These are phyloP conservation scores for Eueides isabella DNA, from an alignment of 1,140 invertebrate genomes.

Conservation along the genomic window DNA sequence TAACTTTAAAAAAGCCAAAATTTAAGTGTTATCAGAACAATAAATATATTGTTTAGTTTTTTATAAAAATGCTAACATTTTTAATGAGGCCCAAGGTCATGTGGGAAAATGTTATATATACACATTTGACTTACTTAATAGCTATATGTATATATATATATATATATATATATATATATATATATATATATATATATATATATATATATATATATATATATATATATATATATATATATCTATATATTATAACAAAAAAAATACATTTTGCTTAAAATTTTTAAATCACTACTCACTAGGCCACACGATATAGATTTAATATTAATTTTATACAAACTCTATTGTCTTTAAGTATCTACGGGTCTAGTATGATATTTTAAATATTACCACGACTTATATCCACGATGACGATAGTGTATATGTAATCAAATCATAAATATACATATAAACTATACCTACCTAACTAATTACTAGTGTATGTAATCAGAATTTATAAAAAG, in stretches of 20 bases:
- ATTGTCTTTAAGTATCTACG: background rate
- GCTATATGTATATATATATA: too few species aligned
- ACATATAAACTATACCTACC: too few species aligned
- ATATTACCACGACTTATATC: background rate
- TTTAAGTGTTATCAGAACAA: background rate
- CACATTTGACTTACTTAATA: too few species aligned
- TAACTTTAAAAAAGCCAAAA: background rate
- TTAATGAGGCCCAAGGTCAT: too few species aligned
- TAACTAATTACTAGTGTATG: background rate
- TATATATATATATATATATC: too few species aligned
- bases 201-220: too few species aligned
- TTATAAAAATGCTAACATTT: too few species aligned
- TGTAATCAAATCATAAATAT: too few species aligned
- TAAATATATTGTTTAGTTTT: background rate
- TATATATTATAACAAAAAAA: too few species aligned
- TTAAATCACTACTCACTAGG: background rate
- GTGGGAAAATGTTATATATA: too few species aligned
- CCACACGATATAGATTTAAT: background rate
- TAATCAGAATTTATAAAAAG: background rate
- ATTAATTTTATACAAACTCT: background rate
- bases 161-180: too few species aligned
- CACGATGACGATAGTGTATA: background rate
- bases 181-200: too few species aligned
- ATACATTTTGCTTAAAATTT: background rate
- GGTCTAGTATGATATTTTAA: background rate